Evolutionary conservation across 1,140 invertebrate species (phyloP).

Genomic region (Cherax quadricarinatus): DNA sequence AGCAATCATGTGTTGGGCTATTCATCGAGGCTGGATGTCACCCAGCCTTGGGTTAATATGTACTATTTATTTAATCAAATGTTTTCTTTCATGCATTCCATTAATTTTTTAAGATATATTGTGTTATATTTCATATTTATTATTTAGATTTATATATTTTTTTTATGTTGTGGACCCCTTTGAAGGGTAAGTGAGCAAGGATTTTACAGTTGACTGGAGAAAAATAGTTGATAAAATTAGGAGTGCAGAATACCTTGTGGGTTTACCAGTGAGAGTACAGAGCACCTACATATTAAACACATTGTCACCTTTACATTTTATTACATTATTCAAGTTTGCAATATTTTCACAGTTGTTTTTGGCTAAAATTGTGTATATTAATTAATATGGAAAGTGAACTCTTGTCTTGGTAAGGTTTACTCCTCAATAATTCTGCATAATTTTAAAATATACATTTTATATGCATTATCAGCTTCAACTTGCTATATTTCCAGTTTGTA

Average conservation of each 20-base stretch:
- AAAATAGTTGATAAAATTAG: not conserved
- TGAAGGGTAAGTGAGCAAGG: not conserved
- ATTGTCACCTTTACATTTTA: not conserved
- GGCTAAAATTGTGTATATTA: too few species aligned
- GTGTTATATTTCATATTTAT: not conserved
- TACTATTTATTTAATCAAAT: not conserved
- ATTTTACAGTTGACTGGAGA: not conserved
- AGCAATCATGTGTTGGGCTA: not conserved
- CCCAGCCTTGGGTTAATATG: not conserved
- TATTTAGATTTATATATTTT: not conserved
- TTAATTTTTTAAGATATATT: constrained; percentile 1
- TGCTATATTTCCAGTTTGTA: too few species aligned
- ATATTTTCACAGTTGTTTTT: too few species aligned
- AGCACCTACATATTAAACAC: not conserved
- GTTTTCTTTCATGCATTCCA: constrained; percentile 5
- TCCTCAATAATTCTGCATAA: not conserved
- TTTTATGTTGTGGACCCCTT: not conserved
- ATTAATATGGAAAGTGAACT: too few species aligned
- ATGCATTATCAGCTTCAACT: not conserved
- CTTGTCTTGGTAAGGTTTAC: too few species aligned
- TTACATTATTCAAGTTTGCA: too few species aligned
- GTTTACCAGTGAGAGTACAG: not conserved
- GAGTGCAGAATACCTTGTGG: not conserved
- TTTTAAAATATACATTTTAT: not conserved
- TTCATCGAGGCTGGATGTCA: not conserved